A percentile compares a stretch with the other conserved stretches of the same genome.
phyloP scores from a whole-genome alignment of 2,797 vertebrate species.

The Cichlasoma orientale region DNA sequence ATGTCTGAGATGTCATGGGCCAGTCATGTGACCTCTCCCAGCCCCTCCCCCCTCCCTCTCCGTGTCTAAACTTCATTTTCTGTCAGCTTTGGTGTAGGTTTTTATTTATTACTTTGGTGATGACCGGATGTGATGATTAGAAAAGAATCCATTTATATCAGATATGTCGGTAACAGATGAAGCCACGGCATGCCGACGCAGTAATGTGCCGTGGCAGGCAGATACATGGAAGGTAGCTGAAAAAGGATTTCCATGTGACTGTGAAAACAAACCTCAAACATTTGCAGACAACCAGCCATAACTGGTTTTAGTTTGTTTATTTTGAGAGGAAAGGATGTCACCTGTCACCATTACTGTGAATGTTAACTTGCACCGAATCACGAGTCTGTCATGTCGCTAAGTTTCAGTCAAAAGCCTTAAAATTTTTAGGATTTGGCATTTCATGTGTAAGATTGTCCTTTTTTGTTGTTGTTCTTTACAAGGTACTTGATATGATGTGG shows the following conservation, averaged over 20 bases:
- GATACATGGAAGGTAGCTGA: neutral
- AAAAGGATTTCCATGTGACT: neutral
- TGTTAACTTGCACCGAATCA: constrained; percentile 9
- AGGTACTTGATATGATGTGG: constrained; percentile 10
- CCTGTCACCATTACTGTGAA: constrained; percentile 21
- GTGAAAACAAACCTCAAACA: too few species aligned
- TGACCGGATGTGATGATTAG: neutral
- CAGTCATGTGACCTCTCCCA: constrained; percentile 38
- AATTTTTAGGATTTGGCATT: neutral
- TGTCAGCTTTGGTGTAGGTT: constrained; percentile 29
- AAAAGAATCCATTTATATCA: constrained; percentile 9
- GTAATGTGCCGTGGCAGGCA: neutral
- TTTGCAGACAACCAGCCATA: neutral
- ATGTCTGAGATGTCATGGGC: constrained; percentile 12
- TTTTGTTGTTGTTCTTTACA: constrained; percentile 28
- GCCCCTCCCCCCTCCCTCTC: constrained; percentile 13
- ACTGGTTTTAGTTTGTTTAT: neutral
- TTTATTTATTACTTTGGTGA: constrained; percentile 46
- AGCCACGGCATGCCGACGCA: neutral
- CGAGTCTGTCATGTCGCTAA: neutral
- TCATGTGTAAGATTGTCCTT: neutral
- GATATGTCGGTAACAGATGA: neutral
- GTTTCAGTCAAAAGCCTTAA: neutral
- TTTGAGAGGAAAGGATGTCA: constrained; percentile 12
- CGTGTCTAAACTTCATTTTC: constrained; percentile 32